Evolutionary conservation across 2,888 invertebrate genomes (phyloP).

Genomic region (Homarus gammarus): DNA sequence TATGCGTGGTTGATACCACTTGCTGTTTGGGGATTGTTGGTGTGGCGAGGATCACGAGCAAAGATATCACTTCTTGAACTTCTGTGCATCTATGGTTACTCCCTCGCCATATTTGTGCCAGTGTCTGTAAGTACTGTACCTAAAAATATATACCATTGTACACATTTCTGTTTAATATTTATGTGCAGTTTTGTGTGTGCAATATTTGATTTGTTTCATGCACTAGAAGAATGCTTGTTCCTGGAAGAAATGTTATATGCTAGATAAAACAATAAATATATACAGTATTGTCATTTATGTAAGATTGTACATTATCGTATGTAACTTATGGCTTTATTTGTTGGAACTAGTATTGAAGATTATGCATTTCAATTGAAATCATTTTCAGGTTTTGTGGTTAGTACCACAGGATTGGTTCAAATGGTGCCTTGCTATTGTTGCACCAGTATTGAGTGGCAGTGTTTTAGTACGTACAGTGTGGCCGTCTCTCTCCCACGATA

Average conservation of each 20-base stretch:
- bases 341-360: too few relatives aligned
- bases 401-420: conserved; percentile 73
- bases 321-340: too few relatives aligned
- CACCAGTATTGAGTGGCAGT: conserved; percentile 70
- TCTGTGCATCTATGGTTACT: conserved; percentile 90
- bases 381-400: conserved; percentile 73
- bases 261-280: too few relatives aligned
- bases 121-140: conserved; percentile 65
- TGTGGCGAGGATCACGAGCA: conserved; percentile 85
- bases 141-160: neutral
- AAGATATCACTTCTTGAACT: conserved; percentile 87
- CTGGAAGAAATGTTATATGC: too few relatives aligned
- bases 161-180: neutral
- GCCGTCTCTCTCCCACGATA: conserved; percentile 67
- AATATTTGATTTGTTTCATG: too few relatives aligned
- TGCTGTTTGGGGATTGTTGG: conserved; percentile 90
- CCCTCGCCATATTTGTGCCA: conserved; percentile 74
- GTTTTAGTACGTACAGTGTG: conserved; percentile 73
- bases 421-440: conserved; percentile 76
- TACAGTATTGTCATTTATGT: too few relatives aligned
- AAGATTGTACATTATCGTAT: too few relatives aligned
- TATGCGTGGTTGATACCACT: conserved; percentile 94
- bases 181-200: neutral
- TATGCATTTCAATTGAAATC: too few relatives aligned
- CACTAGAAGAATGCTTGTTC: too few relatives aligned